Base-by-base conservation (phyloP, 2,888 invertebrate species). In the Melinaea menophilus region DNA sequence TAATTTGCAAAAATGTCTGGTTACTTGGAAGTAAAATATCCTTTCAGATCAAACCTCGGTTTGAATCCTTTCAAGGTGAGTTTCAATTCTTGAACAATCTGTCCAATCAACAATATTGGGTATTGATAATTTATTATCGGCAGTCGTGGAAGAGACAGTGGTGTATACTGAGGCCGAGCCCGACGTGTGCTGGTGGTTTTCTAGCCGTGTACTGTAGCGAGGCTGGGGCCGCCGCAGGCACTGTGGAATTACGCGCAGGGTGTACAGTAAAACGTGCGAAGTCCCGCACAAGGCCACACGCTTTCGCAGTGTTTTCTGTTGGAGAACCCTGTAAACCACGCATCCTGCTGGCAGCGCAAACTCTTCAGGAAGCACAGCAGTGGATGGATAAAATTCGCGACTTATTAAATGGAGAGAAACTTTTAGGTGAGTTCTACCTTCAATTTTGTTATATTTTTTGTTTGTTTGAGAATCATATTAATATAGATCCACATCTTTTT, bases 351-450 rank as follows among this genome's bases (percentile, higher is more conserved):
- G 93, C 94, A 0, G 94, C 94, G 0, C 88, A 81, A 61, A 93
- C 93, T 0, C 92, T 94, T 69, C 92, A 92, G 31, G 94, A 95
- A 66, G 91, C 93, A 5, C 94, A 95, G 73, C 76, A 88, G 58
- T 95, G 95, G 95, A 95, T 95, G 92, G 88, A 92, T 11, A 92
- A 92, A 67, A 92, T 94, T 56, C 84, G 92, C 66, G 81, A 86
- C 65, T 82, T 93, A 69, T 74, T 94, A 34, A 78, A 86, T 76
- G 80, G 88, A 72, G 75, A 84, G 79, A 80, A 88, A 74, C 66
- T 84, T 74, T 72, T 82, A 70, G 79, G 88, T 90, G 65, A 84
- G 81, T 77, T 46, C 59, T 68, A 70, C 69, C 69, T 70, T 64
- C 69, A 66, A 58, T 64, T 65, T 63, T 33, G 34, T 11, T 37